Base-by-base conservation (phyloP, 1,140 invertebrate genomes). In the Acromyrmex heyeri region DNA sequence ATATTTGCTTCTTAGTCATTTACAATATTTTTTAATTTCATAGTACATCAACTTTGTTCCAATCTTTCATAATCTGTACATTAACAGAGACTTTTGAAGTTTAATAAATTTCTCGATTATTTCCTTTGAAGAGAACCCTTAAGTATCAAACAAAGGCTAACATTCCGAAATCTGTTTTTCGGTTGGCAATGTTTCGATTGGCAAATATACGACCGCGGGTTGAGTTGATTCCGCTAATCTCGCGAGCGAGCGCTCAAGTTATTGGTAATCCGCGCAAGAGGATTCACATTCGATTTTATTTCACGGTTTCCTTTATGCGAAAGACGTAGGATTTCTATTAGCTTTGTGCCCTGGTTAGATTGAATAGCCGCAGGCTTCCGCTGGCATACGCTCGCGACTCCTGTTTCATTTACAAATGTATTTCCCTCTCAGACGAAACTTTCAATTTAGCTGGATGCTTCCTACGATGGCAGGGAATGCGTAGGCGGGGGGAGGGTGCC, bases 331-430 rank as follows among this genome's bases (percentile, higher is more conserved):
- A 92, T 92, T 92, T 92, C 91, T 92, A 92, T 92, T 92, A 92
- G 87, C 91, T 92, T 92, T 92, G 91, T 92, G 83, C 86, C 79
- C 85, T 76, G 88, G 91, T 92, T 92, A 92, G 91, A 92, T 92
- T 92, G 91, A 92, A 92, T 91, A 91, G 91, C 91, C 91, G 87
- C 91, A 72, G 91, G 91, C 91, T 86, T 81, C 72, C 79, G 62
- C 69, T 81, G 82, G 87, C 91, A 91, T 92, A 92, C 91, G 91
- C 89, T 92, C 89, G 92, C 92, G 93, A 94, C 93, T 69, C 38
- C 65, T 94, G 93, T 94, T 94, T 94, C 94, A 94, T 94, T 94
- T 94, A 94, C 94, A 94, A 94, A 94, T 94, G 94, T 94, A 94
- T 94, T 94, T 94, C 91, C 90, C 94, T 93, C 93, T 94, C 92